These are phyloP conservation scores for Corythaeola cristata DNA, from an alignment of 2,113 vertebrate species.

Conservation along the genomic window DNA sequence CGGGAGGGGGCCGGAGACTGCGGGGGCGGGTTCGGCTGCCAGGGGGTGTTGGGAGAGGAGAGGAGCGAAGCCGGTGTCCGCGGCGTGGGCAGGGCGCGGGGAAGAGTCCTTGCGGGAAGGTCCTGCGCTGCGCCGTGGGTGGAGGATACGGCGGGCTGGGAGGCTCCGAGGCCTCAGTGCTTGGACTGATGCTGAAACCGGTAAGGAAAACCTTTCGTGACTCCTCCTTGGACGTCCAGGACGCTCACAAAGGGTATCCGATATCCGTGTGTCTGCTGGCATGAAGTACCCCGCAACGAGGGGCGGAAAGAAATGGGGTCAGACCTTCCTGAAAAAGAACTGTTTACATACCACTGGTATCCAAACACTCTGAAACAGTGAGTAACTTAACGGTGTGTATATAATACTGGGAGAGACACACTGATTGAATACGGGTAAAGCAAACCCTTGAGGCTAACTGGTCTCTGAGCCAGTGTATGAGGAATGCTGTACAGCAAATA, in stretches of 20 bases:
- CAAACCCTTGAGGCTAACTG: background rate
- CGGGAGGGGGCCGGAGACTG: too few species aligned
- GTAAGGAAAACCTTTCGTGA: fast-evolving
- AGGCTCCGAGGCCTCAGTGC: background rate
- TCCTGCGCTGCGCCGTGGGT: background rate
- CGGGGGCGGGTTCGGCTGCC: background rate
- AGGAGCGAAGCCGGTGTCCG: background rate
- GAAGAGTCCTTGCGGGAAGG: background rate
- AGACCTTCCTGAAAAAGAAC: fast-evolving
- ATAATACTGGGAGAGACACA: fast-evolving
- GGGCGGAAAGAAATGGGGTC: background rate
- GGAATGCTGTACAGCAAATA: background rate
- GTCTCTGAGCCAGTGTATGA: background rate
- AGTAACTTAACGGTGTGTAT: background rate
- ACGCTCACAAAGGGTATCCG: fast-evolving
- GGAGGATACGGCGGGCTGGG: background rate
- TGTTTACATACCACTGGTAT: background rate
- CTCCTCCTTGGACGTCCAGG: background rate
- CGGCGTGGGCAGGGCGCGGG: background rate
- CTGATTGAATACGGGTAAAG: background rate
- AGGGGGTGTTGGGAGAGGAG: background rate
- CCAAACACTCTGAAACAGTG: background rate
- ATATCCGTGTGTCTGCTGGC: fast-evolving
- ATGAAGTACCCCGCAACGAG: background rate
- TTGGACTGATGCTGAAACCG: background rate